A percentile compares a stretch with the other conserved stretches of the same genome.
These are phyloP conservation scores for Phaenicophaeus curvirostris DNA, from an alignment of 2,797 vertebrate species.

Conservation along the genomic window DNA sequence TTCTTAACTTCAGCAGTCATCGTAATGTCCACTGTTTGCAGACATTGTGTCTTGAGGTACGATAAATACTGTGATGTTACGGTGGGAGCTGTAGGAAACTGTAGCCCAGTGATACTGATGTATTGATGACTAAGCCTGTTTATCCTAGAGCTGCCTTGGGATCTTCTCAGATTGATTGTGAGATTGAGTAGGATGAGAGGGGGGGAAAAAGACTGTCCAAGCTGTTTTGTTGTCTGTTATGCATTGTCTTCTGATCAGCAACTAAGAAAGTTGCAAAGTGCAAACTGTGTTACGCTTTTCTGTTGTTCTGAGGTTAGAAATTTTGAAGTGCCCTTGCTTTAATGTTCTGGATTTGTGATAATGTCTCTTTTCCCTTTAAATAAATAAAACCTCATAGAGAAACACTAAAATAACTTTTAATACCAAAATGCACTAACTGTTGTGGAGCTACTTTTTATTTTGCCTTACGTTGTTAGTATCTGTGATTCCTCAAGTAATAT, in stretches of 20 bases:
- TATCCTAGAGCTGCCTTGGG: not conserved
- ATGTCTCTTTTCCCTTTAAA: not conserved
- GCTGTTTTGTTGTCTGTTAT: not conserved
- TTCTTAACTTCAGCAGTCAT: not conserved
- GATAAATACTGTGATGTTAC: not conserved
- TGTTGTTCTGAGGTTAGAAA: not conserved
- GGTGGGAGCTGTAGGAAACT: not conserved
- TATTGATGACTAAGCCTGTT: not conserved
- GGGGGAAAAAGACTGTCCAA: not conserved
- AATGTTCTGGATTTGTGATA: not conserved
- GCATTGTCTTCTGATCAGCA: not conserved
- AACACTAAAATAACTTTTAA: not conserved
- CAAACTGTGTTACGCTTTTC: not conserved
- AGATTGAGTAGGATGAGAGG: not conserved
- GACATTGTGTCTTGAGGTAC: not conserved
- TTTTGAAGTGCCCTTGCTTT: not conserved
- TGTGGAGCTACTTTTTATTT: not conserved
- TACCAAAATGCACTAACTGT: not conserved
- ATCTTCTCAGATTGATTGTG: not conserved
- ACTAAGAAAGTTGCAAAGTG: not conserved
- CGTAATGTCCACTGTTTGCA: not conserved
- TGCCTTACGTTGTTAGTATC: not conserved
- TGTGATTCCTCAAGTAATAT: not conserved
- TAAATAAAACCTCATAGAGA: not conserved
- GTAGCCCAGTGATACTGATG: not conserved